Evolutionary conservation across 2,113 vertebrate genomes (phyloP).

Genomic region (Zosterops hypoxanthus): DNA sequence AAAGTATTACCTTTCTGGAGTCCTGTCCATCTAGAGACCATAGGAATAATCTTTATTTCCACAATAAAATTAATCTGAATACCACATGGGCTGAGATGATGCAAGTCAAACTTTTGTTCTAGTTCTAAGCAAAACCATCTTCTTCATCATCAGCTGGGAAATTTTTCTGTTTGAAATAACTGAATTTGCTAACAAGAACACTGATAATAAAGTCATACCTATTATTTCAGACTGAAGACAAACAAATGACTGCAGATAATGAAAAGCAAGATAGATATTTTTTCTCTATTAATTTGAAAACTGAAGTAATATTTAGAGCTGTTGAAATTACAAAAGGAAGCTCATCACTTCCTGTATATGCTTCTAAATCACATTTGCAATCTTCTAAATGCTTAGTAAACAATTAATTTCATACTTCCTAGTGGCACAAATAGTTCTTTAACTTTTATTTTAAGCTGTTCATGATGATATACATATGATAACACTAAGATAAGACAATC

Average conservation of each 20-base stretch:
- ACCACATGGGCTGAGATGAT: neutral
- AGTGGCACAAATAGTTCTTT: neutral
- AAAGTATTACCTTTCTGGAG: neutral
- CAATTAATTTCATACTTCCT: neutral
- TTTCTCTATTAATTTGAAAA: neutral
- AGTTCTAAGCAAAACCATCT: neutral
- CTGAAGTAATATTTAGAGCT: neutral
- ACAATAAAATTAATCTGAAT: neutral
- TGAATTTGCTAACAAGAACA: neutral
- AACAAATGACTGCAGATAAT: neutral
- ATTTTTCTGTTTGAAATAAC: neutral
- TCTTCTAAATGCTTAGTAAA: neutral
- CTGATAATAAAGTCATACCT: neutral
- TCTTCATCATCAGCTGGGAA: neutral
- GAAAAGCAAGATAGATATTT: neutral
- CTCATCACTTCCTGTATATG: neutral
- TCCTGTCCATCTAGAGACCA: neutral
- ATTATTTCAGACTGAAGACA: conserved; percentile 3
- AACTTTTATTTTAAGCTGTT: neutral
- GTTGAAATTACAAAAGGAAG: conserved; percentile 15
- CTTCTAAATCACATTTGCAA: neutral
- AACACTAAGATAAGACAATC: neutral
- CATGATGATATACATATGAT: neutral
- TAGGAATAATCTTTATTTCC: neutral
- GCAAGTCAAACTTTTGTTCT: neutral